These are phyloP conservation scores for Cyclina sinensis DNA, from an alignment of 1,140 invertebrate genomes.

Conservation along the genomic window DNA sequence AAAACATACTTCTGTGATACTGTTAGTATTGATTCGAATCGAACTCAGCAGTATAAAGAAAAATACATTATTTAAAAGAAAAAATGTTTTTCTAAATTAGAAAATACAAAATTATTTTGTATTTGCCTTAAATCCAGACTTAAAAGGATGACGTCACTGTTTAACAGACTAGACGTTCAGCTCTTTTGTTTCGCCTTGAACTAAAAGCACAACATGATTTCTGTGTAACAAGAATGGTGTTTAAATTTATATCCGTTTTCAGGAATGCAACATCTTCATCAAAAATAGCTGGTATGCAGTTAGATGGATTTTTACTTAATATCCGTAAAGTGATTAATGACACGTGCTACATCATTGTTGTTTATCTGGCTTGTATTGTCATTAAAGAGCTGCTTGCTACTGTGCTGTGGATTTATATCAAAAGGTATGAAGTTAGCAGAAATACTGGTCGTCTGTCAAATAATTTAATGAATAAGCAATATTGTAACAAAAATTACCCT, in stretches of 20 bases:
- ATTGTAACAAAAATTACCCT: too few species aligned
- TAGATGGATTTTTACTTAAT: slow-evolving; percentile 67
- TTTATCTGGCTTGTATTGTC: slow-evolving; percentile 65
- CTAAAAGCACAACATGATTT: too few species aligned
- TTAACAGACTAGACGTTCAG: too few species aligned
- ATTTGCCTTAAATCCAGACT: too few species aligned
- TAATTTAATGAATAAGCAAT: too few species aligned
- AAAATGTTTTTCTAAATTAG: too few species aligned
- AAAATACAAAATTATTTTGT: too few species aligned
- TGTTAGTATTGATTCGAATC: neutral
- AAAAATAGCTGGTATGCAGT: slow-evolving; percentile 55
- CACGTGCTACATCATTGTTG: slow-evolving; percentile 66
- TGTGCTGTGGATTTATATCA: slow-evolving; percentile 72
- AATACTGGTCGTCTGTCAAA: neutral
- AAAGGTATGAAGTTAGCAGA: slow-evolving; percentile 56
- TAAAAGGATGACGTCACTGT: too few species aligned
- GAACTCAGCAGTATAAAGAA: neutral
- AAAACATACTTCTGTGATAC: neutral
- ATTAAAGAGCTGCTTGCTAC: slow-evolving; percentile 66
- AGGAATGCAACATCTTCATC: slow-evolving; percentile 43
- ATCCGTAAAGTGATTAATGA: slow-evolving; percentile 66
- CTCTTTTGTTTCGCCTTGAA: too few species aligned
- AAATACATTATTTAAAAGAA: neutral
- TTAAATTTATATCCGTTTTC: too few species aligned
- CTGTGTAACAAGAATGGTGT: too few species aligned